Base-by-base conservation (phyloP, 2,113 vertebrate genomes). In the Cathartes aura region DNA sequence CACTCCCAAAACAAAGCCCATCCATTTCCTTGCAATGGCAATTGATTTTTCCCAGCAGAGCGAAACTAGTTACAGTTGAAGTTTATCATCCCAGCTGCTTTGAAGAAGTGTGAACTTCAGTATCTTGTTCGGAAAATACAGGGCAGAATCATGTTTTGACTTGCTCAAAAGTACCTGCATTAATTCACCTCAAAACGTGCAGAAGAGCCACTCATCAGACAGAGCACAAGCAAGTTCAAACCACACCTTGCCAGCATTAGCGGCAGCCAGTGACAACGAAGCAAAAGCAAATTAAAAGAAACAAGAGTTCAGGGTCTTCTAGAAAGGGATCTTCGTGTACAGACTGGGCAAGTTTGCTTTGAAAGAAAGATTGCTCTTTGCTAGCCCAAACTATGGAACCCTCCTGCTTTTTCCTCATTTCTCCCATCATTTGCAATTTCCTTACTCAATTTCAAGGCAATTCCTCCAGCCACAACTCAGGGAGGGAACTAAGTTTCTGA, bases 81-180 rank as follows among this genome's bases (percentile, higher is more conserved):
- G 50, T 14, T 80, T 19, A 34, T 40, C 32, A 53, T 17, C 47
- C 17, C 42, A 27, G 1, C 3, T 1, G 1, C 45, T 40, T 27
- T 38, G 38, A 60, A 2, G 4, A 67, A 38, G 29, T 0, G 10
- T 9, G 29, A 89, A 8, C 22, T 53, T 1, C 40, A 56, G 34
- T 1, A 12, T 30, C 34, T 73, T 12, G 6, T 26, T 5, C 43
- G 42, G 60, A 55, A 83, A 74, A 34, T 3, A 18, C 9, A 4
- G 0, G 29, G 47, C 43, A 66, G 52, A 24, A n/a, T 9, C 12
- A 7, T 1, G 38, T 1, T 12, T 12, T 2, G 2, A 15, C 42
- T 52, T 1, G 0, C 24, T 87, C 45, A 32, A 3, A 48, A 48
- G 29, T 3, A 30, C 11, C 50, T 40, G 47, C 48, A 7, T 5